Percentiles rank a stretch among this genome's conserved stretches.
Evolutionary conservation across 2,113 vertebrate genomes (phyloP).

Genomic region (Plestiodon gilberti): DNA sequence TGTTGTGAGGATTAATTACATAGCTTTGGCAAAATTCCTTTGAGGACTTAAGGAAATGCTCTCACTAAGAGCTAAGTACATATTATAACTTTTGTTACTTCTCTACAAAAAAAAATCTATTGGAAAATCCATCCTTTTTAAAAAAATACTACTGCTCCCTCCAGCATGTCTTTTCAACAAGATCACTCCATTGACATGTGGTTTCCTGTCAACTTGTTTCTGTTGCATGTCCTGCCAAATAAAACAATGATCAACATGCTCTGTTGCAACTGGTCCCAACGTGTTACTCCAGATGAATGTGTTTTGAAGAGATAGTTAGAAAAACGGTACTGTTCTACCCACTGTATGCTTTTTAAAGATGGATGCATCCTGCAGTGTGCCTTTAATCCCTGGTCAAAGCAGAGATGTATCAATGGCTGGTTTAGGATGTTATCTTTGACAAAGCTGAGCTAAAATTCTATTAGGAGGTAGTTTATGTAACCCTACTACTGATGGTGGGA

Average conservation of each 20-base stretch:
- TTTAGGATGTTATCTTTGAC: background rate
- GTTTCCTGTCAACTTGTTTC: slow-evolving; percentile 8
- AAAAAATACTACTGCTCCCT: background rate
- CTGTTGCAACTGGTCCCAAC: background rate
- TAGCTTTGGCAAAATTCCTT: background rate
- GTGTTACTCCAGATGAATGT: background rate
- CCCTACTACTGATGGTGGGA: too few relatives aligned
- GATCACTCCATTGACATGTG: background rate
- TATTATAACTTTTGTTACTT: background rate
- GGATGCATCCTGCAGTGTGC: background rate
- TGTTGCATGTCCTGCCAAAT: background rate
- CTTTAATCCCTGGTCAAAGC: background rate
- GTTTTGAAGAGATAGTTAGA: background rate
- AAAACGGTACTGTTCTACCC: background rate
- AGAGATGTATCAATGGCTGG: background rate
- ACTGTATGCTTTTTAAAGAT: background rate
- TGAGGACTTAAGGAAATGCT: background rate
- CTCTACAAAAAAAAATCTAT: background rate
- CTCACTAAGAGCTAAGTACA: background rate
- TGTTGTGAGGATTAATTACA: slow-evolving; percentile 16
- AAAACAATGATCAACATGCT: background rate
- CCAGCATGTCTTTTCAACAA: background rate
- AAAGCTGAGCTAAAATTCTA: background rate
- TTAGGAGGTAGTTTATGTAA: background rate
- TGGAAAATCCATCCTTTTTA: background rate